Evolutionary conservation across 1,140 invertebrate species (phyloP), one percentile per base, ranked within the genome.

Genomic region (Neelides sp.): DNA sequence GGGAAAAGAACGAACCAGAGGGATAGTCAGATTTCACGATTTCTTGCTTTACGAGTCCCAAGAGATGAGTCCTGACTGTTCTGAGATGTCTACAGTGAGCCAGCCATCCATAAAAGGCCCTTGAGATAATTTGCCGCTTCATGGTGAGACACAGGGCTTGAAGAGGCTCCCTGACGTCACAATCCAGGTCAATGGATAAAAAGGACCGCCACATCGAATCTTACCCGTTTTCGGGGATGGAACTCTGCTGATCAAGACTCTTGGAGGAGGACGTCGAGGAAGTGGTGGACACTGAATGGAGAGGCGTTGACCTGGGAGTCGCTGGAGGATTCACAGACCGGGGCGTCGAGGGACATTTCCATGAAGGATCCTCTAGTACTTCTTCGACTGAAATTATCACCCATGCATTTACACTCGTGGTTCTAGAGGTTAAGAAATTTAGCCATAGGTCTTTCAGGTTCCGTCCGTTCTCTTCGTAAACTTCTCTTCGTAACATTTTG

Each of bases 91-190:
- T 71, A 65, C 88, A 92, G 65, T 96, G 90, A 7, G 90, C 87
- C 37, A 94, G 69, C 91, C 89, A 96, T 46, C 91, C 91, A 67
- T 95, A 94, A 68, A 96, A 96, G 36, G 92, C 92, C 55, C 91
- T 71, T 0, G 89, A 92, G 52, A 95, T 85, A 46, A 96, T 94
- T 70, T 96, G 91, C 35, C 82, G 76, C 55, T 80, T 82, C 90
- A 96, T 95, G 0, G 86, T 91, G 64, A 83, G 81, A 72, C 91
- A 95, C n/a, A 95, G 78, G 49, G 82, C 71, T 63, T 75, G 74
- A 26, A 81, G 68, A 22, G 77, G 73, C 48, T 71, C 68, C 32
- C 77, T 78, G 61, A 35, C 62, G 44, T 32, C 13, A 3, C 28
- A 47, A 22, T 17, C 27, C 26, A 28, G 7, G 7, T 4, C 43